A percentile compares a stretch with the other conserved stretches of the same genome.
Evolutionary conservation across 2,113 vertebrate species (phyloP).

Genomic region (Erpornis zantholeuca): DNA sequence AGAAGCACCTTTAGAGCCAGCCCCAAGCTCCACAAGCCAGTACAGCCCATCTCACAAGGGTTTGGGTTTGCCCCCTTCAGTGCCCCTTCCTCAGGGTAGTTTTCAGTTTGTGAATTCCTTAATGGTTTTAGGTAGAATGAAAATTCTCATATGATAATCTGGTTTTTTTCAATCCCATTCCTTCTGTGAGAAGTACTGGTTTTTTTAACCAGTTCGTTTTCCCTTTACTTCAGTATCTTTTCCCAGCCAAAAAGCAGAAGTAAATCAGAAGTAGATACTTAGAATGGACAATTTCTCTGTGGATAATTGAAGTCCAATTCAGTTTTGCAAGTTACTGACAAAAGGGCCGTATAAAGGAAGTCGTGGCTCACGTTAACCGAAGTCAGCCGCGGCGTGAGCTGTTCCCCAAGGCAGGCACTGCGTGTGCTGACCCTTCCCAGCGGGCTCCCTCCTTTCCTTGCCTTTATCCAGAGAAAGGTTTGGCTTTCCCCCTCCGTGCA

Average conservation of each 20-base stretch:
- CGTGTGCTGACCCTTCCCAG: fast-evolving
- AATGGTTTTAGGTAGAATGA: neutral
- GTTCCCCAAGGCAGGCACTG: neutral
- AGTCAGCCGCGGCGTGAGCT: fast-evolving
- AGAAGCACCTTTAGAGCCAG: fast-evolving
- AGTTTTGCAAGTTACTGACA: neutral
- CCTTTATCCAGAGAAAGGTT: fast-evolving
- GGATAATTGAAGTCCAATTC: neutral
- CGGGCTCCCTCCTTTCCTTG: neutral
- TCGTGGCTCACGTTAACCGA: fast-evolving
- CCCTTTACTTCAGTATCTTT: neutral
- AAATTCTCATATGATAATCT: neutral
- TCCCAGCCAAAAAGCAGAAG: neutral
- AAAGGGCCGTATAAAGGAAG: neutral
- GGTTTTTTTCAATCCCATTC: neutral
- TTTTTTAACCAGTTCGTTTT: neutral
- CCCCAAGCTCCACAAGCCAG: neutral
- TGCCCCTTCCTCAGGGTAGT: neutral
- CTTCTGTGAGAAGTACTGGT: fast-evolving
- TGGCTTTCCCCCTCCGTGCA: fast-evolving
- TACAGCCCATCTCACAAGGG: fast-evolving
- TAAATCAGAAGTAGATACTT: neutral
- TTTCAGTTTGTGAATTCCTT: neutral
- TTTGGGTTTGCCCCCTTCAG: neutral
- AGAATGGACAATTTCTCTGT: neutral